Base-by-base conservation (phyloP, 2,113 vertebrate species). In the Mastomys coucha region DNA sequence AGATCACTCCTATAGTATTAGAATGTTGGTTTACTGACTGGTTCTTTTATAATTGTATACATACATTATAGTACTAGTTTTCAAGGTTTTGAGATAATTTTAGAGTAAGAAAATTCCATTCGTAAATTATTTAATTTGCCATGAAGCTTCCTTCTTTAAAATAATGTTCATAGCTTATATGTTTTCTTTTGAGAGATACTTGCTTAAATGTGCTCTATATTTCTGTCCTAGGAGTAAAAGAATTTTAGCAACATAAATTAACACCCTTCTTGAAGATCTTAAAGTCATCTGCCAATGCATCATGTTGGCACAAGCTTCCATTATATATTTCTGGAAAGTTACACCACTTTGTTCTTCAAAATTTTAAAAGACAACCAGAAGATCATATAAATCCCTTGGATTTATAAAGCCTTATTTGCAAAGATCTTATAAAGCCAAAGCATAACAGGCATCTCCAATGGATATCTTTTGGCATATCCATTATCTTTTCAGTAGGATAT, bases 241-340 rank as follows among this genome's bases (percentile, higher is more conserved):
- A 84, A 45, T 92, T 51, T 88, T 58, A 85, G 39, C 24, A 84
- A 80, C 39, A 96, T 75, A 94, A 90, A 89, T 13, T 70, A 81
- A 87, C 12, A 0, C 2, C 9, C 3, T 86, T 49, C 10, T 82
- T 69, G 14, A 82, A 39, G 26, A 78, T 69, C 51, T 92, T 86
- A 75, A 95, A 56, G 70, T 67, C 45, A 80, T 73, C 16, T 78
- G 39, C 20, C 53, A 87, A 56, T 2, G 77, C 56, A 9, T 12
- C 5, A n/a, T 56, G 88, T 65, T 90, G n/a, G 86, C 56, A 69
- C 45, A 4, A 73, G 6, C 36, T 6, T 88, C 5, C 5, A 28
- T 78, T 80, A 20, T 26, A 11, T 73, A 73, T 92, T 53, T 88
- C 42, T 49, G 60, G 19, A 69, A 81, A 77, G 14, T 86, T 87